phyloP scores from a whole-genome alignment of 2,888 invertebrate genomes.

The Perizoma flavofasciatum region DNA sequence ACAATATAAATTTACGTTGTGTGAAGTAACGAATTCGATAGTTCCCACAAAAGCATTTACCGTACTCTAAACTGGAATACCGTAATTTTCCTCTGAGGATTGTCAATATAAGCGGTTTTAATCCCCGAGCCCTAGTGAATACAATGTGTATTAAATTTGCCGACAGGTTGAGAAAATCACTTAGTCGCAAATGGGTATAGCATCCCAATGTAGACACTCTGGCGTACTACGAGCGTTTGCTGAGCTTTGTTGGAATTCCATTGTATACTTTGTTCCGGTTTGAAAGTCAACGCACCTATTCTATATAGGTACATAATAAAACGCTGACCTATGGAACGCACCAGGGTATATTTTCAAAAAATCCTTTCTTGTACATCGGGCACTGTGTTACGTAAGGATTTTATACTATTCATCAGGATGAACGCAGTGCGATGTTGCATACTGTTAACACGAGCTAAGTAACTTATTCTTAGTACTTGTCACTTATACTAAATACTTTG shows the following conservation, averaged over 20 bases:
- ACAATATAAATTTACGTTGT: not conserved
- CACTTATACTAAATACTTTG: too few species aligned
- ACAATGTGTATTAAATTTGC: conserved; percentile 6
- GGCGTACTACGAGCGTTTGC: not conserved
- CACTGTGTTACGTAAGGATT: too few species aligned
- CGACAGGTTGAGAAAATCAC: conserved; percentile 3
- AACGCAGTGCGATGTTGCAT: too few species aligned
- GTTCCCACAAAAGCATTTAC: conserved; percentile 5
- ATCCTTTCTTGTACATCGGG: too few species aligned
- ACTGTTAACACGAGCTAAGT: too few species aligned
- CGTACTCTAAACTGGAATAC: not conserved
- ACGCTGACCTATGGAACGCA: too few species aligned
- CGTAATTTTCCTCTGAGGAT: conserved; percentile 8
- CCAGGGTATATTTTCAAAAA: too few species aligned
- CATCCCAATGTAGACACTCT: not conserved
- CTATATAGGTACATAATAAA: not conserved
- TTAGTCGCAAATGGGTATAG: conserved; percentile 2
- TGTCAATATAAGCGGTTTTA: conserved; percentile 12
- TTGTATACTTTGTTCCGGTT: conserved; percentile 2
- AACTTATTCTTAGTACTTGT: too few species aligned
- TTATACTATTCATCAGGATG: too few species aligned
- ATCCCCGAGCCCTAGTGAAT: conserved; percentile 8
- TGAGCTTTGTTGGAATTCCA: not conserved
- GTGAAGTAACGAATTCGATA: conserved; percentile 5
- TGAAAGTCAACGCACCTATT: too few species aligned